Evolutionary conservation across 2,888 invertebrate genomes (phyloP).

Genomic region (Melinaea marsaeus): DNA sequence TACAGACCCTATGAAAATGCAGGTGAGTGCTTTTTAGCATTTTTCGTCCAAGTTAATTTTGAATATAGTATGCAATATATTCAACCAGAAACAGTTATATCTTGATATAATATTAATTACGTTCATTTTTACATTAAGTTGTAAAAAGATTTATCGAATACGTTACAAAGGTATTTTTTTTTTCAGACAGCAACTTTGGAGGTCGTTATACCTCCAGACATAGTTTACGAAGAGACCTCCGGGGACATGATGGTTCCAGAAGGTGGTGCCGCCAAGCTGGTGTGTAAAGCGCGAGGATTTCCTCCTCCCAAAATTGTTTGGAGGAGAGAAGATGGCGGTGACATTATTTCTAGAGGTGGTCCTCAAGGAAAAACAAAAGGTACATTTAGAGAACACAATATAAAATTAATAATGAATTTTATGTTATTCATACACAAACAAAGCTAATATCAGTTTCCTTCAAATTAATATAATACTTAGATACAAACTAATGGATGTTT

Average conservation of each 20-base stretch:
- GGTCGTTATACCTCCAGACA: slow-evolving; percentile 94
- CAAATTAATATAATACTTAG: too few relatives aligned
- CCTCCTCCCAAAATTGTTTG: slow-evolving; percentile 91
- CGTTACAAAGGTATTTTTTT: neutral
- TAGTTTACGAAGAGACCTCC: slow-evolving; percentile 92
- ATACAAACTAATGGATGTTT: too few relatives aligned
- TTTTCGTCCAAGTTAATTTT: too few relatives aligned
- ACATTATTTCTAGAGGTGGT: slow-evolving; percentile 86
- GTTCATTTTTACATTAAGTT: neutral
- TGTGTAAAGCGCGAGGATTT: slow-evolving; percentile 90
- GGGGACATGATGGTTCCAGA: slow-evolving; percentile 97
- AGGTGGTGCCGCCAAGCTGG: slow-evolving; percentile 90
- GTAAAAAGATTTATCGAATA: neutral
- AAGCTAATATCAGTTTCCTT: too few relatives aligned
- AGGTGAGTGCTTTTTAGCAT: slow-evolving; percentile 75
- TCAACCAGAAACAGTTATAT: neutral
- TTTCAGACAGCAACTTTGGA: slow-evolving; percentile 89
- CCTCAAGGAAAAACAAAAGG: slow-evolving; percentile 86
- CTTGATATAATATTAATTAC: neutral
- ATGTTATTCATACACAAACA: too few relatives aligned
- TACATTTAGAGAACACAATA: slow-evolving; percentile 38
- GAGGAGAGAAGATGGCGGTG: slow-evolving; percentile 91
- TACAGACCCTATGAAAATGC: slow-evolving; percentile 96
- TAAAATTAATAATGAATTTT: too few relatives aligned
- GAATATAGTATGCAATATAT: neutral